Conservation (phyloP, 2,888 invertebrate species). For the Morpho helenor region DNA sequence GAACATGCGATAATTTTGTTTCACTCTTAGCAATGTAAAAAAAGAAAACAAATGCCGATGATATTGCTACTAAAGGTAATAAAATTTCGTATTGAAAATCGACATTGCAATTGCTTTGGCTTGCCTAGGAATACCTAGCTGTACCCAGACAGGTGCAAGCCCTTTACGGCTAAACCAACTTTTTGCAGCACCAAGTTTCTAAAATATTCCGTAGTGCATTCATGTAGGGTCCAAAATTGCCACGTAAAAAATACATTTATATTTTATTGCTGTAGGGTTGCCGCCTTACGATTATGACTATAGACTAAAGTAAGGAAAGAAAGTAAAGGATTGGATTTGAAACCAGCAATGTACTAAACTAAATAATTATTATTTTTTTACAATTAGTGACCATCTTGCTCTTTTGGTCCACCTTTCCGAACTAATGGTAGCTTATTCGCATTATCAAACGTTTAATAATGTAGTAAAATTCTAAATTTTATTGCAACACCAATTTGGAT, state of each 20-base stretch:
- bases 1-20: no score
- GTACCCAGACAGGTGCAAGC: conserved; percentile 62
- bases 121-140: conserved; percentile 41
- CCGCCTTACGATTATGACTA: not conserved
- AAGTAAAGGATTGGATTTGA: no score
- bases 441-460: no score
- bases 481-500: no score
- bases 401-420: no score
- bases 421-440: no score
- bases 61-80: conserved; percentile 4
- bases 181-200: conserved; percentile 38
- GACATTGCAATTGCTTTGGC: conserved; percentile 13
- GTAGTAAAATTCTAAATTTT: no score
- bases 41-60: not conserved
- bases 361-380: no score
- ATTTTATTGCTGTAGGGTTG: conserved; percentile 2
- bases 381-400: no score
- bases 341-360: no score
- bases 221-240: conserved; percentile 43
- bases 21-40: no score
- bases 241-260: conserved; percentile 26
- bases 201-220: conserved; percentile 45
- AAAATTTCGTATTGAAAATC: conserved; percentile 6
- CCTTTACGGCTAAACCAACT: conserved; percentile 58
- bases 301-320: no score